Evolutionary conservation across 2,113 vertebrate genomes (phyloP), one percentile per base, ranked within the genome.

Genomic region (Tretioscincus oriximinensis): DNA sequence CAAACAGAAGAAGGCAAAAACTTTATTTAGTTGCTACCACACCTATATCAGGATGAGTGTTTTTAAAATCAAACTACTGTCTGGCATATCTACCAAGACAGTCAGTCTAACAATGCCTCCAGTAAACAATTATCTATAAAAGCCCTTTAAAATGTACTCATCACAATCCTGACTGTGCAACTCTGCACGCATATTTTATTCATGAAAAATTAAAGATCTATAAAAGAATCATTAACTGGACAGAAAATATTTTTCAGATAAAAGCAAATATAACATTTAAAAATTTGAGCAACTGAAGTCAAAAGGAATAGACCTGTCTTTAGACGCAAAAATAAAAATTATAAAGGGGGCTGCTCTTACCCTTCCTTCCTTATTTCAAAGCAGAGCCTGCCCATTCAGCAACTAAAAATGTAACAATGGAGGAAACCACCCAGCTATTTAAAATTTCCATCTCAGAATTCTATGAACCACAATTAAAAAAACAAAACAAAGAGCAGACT

Each of bases 401-500:
- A 9, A 31, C 20, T 0, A 70, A 68, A 83, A 6, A 54, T 0
- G 21, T 0, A n/a, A 18, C 54, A 58, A 70, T 5, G 6, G 73
- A 31, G 54, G 31, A 21, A 69, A 71, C 28, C 54, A 58, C 14
- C 10, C 54, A 4, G 14, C 18, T 54, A 58, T 58, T 58, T 16
- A 18, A 16, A 14, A 58, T 14, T 58, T 58, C 54, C 54, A 1
- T 58, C 54, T 58, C 12, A 58, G 54, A 58, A 58, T 58, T 58
- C 54, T 58, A 12, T 58, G 29, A 75, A 70, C 83, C 70, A 84
- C 82, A 83, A 89, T 73, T 26, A 21, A 26, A 68, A 6, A 14
- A 61, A 9, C 49, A 85, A 76, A 79, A 41, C 70, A 29, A 2
- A 35, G 81, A 82, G 86, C 83, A 85, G 90, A 54, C 51, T 54